Conservation (phyloP, 2,888 invertebrate genomes). For the Margaritifera margaritifera region DNA sequence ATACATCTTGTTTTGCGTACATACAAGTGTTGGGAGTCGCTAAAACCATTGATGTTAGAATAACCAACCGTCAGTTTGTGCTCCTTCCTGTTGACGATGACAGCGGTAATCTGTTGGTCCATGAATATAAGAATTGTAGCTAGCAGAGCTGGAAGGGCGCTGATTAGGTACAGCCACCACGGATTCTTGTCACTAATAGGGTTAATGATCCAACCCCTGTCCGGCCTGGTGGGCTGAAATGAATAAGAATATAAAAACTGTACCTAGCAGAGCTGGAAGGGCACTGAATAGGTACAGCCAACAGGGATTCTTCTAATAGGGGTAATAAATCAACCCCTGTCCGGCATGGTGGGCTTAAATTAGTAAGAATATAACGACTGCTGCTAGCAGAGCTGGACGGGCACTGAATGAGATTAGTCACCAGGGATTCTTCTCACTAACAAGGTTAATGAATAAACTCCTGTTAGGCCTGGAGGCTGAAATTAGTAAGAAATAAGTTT, state of each 20-base stretch:
- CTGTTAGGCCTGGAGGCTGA: conserved; percentile 57
- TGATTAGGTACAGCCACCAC: conserved; percentile 86
- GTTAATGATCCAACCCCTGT: conserved; percentile 65
- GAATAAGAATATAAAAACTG: conserved; percentile 89
- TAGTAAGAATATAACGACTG: conserved; percentile 89
- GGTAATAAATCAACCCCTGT: conserved; percentile 63
- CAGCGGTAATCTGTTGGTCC: conserved; percentile 99
- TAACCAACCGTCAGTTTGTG: conserved; percentile 80
- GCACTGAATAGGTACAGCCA: conserved; percentile 88
- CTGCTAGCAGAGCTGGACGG: conserved; percentile 92
- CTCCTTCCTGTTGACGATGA: conserved; percentile 98
- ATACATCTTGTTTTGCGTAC: no score
- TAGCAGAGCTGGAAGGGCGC: conserved; percentile 89
- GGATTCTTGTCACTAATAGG: conserved; percentile 75
- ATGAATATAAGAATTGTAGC: conserved; percentile 98
- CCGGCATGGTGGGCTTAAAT: conserved; percentile 53
- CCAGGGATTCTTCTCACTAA: conserved; percentile 76
- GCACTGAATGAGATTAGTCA: conserved; percentile 88
- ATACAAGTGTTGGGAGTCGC: no score
- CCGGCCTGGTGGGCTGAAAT: conserved; percentile 53
- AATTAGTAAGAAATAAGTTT: conserved; percentile 75
- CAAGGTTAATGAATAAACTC: conserved; percentile 65
- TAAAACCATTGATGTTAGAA: not conserved
- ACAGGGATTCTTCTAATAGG: conserved; percentile 77
- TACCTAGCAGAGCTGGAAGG: conserved; percentile 92